Evolutionary conservation across 2,797 vertebrate species (phyloP).

Genomic region (Eulemur albifrons): DNA sequence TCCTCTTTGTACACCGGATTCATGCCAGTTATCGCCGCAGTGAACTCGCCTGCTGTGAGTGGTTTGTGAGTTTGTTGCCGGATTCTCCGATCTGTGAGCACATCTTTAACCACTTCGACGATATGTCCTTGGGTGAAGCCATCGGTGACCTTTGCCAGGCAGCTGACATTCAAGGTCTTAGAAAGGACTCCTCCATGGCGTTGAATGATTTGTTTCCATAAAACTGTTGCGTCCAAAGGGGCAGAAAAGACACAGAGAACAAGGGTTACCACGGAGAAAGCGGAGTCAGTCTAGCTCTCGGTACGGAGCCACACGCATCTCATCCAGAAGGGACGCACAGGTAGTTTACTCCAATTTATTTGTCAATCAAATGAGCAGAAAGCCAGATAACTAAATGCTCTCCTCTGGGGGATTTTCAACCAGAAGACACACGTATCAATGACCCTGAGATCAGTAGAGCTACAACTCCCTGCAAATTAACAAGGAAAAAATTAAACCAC

Average conservation of each 20-base stretch:
- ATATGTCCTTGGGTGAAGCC: conserved; percentile 90
- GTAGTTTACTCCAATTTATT: not conserved
- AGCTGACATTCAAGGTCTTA: conserved; percentile 83
- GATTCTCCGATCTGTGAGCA: conserved; percentile 85
- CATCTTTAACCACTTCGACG: conserved; percentile 71
- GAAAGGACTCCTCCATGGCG: conserved; percentile 77
- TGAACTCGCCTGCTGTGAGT: conserved; percentile 85
- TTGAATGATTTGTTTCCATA: conserved; percentile 88
- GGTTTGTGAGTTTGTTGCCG: conserved; percentile 83
- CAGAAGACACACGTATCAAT: rapidly evolving
- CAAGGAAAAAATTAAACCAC: not conserved
- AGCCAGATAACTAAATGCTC: not conserved
- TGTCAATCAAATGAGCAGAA: not conserved
- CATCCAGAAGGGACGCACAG: rapidly evolving
- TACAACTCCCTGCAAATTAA: not conserved
- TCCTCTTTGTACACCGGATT: conserved; percentile 89
- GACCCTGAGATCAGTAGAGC: not conserved
- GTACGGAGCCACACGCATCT: rapidly evolving
- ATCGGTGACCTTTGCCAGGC: conserved; percentile 88
- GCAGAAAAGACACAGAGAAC: not conserved
- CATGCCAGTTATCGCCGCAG: conserved; percentile 82
- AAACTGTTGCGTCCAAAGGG: conserved; percentile 70
- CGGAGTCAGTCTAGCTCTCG: rapidly evolving
- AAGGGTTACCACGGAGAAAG: not conserved
- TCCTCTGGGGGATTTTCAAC: not conserved